Conservation (phyloP, 2,888 invertebrate species). For the Dilophus febrilis region DNA sequence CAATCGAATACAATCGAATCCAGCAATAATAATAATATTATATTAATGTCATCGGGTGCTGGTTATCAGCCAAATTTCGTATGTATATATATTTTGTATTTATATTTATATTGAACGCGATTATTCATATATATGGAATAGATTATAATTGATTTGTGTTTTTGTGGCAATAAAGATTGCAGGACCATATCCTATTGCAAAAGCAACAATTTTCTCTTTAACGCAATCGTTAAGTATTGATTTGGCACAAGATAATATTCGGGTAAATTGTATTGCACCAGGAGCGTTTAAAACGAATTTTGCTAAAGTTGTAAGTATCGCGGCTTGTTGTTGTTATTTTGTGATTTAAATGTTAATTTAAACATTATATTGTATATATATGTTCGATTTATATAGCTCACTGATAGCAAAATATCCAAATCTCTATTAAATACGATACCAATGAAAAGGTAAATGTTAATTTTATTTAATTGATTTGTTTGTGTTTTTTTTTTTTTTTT, state of each 20-base stretch:
- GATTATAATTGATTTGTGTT: not conserved
- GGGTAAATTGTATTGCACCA: constrained; percentile 87
- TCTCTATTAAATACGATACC: too few species aligned
- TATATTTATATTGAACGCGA: not conserved
- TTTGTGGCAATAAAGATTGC: constrained; percentile 48
- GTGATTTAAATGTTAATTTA: too few species aligned
- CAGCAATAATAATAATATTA: constrained; percentile 60
- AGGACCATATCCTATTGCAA: constrained; percentile 84
- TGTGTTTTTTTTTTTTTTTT: too few species aligned
- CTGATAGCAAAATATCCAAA: too few species aligned
- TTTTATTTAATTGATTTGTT: too few species aligned
- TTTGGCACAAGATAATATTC: constrained; percentile 62
- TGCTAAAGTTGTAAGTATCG: constrained; percentile 51
- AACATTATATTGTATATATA: too few species aligned
- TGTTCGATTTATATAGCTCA: too few species aligned
- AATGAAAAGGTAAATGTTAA: too few species aligned
- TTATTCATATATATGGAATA: too few species aligned
- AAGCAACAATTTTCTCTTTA: constrained; percentile 78
- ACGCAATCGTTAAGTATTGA: constrained; percentile 68
- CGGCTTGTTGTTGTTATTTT: too few species aligned
- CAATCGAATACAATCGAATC: too few species aligned
- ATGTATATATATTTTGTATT: constrained; percentile 28
- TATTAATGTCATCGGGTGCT: constrained; percentile 78
- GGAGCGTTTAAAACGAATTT: constrained; percentile 86
- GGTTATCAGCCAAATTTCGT: constrained; percentile 63